A percentile compares a stretch with the other conserved stretches of the same genome.
Evolutionary conservation across 2,888 invertebrate genomes (phyloP).

Genomic region (Muscina levida): DNA sequence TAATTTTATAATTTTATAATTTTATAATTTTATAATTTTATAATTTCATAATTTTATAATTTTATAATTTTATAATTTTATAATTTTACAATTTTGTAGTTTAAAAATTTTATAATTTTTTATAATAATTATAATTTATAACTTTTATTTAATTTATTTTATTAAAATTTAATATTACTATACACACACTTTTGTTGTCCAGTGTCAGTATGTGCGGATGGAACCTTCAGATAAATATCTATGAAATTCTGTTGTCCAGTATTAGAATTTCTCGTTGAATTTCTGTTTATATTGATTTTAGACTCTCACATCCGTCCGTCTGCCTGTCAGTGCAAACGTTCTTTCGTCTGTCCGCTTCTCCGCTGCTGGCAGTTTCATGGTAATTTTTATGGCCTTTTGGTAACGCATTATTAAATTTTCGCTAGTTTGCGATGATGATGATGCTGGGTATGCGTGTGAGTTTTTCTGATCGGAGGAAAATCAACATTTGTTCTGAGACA

Average conservation of each 20-base stretch:
- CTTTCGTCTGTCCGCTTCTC: neutral
- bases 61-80: too few relatives aligned
- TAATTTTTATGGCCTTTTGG: constrained; percentile 25
- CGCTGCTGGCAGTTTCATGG: constrained; percentile 4
- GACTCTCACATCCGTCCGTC: neutral
- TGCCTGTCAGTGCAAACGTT: neutral
- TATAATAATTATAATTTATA: too few relatives aligned
- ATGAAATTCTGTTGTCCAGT: constrained; percentile 23
- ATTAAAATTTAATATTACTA: too few relatives aligned
- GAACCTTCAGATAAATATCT: constrained; percentile 2
- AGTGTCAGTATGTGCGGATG: neutral
- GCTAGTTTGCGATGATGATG: constrained; percentile 24
- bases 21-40: too few relatives aligned
- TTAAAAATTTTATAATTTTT: too few relatives aligned
- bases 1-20: too few relatives aligned
- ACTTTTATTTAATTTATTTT: too few relatives aligned
- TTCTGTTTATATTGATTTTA: constrained; percentile 1
- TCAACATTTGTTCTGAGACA: constrained; percentile 47
- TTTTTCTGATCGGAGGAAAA: constrained; percentile 38
- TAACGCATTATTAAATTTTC: constrained; percentile 27
- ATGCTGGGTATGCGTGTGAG: neutral
- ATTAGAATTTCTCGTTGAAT: neutral
- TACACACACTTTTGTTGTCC: neutral
- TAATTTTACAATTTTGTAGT: too few relatives aligned
- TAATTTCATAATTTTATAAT: too few relatives aligned